Conservation (phyloP, 2,888 invertebrate species). For the Andrena chrysosceles region DNA sequence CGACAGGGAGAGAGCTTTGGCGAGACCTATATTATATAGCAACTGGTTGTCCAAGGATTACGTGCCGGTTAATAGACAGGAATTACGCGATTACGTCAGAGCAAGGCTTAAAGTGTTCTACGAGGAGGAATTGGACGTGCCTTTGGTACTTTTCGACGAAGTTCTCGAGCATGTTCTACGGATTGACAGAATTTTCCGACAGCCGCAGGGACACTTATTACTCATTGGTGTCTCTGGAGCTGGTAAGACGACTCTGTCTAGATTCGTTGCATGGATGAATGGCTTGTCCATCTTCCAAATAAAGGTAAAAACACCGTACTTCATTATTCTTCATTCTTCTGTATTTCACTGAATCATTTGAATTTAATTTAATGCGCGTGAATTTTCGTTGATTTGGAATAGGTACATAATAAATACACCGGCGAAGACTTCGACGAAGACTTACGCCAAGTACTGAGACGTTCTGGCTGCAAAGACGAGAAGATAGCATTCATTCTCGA, state of each 20-base stretch:
- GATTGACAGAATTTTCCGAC: conserved; percentile 99
- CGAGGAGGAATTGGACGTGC: conserved; percentile 99
- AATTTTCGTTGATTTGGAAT: conserved; percentile 1
- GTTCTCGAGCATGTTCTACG: conserved; percentile 99
- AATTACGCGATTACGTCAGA: conserved; percentile 97
- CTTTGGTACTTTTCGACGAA: conserved; percentile 98
- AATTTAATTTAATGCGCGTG: not conserved
- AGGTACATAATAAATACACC: conserved; percentile 99
- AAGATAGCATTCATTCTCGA: conserved; percentile 99
- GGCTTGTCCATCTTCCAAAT: conserved; percentile 99
- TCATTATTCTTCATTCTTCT: not conserved
- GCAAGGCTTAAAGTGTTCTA: conserved; percentile 99
- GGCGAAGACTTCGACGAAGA: conserved; percentile 99
- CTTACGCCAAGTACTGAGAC: conserved; percentile 93
- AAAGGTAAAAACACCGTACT: conserved; percentile 88
- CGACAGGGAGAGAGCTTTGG: conserved; percentile 93
- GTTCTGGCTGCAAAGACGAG: conserved; percentile 97
- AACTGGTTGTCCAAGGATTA: conserved; percentile 99
- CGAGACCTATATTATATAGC: conserved; percentile 98
- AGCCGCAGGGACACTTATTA: conserved; percentile 98
- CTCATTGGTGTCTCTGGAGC: conserved; percentile 99
- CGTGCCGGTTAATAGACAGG: conserved; percentile 97
- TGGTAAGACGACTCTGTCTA: conserved; percentile 99
- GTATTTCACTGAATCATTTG: not conserved
- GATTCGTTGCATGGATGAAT: conserved; percentile 99